Conservation (phyloP, 2,888 invertebrate species). For the Lasioglossum lativentre region DNA sequence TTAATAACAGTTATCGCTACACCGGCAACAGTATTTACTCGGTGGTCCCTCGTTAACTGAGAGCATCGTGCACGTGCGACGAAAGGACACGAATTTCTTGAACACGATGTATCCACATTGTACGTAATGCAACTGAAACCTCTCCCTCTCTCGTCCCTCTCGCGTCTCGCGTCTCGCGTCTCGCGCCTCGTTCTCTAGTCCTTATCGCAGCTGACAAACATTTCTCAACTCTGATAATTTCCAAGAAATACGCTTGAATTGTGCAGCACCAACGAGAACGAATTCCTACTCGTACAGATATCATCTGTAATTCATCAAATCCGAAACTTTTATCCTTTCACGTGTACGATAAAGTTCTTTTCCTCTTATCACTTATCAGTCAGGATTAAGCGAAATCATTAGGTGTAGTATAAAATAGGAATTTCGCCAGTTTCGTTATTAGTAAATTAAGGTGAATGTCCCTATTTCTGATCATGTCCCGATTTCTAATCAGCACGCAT, state of each 20-base stretch:
- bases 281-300: background rate
- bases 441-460: no score
- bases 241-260: background rate
- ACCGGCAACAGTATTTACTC: background rate
- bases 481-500: no score
- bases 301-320: no score
- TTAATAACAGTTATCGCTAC: no score
- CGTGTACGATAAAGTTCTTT: no score
- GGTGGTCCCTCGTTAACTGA: background rate
- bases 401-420: no score
- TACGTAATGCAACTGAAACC: background rate
- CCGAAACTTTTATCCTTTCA: no score
- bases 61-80: background rate
- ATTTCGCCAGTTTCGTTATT: no score
- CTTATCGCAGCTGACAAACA: background rate
- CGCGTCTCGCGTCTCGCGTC: background rate
- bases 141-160: background rate
- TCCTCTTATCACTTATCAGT: no score
- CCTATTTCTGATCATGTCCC: no score
- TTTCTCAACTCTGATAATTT: background rate
- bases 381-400: no score
- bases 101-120: background rate
- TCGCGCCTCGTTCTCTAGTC: background rate
- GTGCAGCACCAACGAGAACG: background rate
- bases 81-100: slow-evolving; percentile 6